Conservation (phyloP, 1,140 invertebrate species). For the Drosophila santomea region DNA sequence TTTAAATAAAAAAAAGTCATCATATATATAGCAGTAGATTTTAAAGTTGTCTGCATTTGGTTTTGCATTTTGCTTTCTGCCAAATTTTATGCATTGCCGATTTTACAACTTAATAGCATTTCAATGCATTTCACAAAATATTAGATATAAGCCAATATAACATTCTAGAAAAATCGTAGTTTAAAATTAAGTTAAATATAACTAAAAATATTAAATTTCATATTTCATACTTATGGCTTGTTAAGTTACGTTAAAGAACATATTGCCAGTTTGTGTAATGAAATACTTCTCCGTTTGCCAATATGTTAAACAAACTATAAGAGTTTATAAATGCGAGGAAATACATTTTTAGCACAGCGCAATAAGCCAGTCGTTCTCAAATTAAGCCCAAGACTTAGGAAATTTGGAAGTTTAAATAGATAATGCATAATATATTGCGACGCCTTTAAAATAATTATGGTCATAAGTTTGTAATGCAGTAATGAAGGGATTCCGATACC, state of each 20-base stretch:
- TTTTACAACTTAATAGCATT: slow-evolving; percentile 25
- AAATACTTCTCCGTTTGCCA: neutral
- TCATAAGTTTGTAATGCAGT: too few relatives aligned
- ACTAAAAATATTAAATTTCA: neutral
- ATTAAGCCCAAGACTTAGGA: too few relatives aligned
- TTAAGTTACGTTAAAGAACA: neutral
- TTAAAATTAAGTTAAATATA: slow-evolving; percentile 4
- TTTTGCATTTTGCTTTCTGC: slow-evolving; percentile 54
- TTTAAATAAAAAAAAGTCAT: slow-evolving; percentile 62
- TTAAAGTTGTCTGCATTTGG: slow-evolving; percentile 54
- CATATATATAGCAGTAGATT: slow-evolving; percentile 34
- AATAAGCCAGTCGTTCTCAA: too few relatives aligned
- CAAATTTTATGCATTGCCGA: slow-evolving; percentile 49
- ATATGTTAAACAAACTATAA: neutral
- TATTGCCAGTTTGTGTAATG: neutral
- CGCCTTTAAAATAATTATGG: too few relatives aligned
- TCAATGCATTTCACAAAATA: slow-evolving; percentile 43
- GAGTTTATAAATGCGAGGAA: neutral
- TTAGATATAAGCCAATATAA: slow-evolving; percentile 23
- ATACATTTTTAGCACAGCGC: too few relatives aligned
- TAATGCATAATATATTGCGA: too few relatives aligned
- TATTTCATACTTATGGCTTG: neutral
- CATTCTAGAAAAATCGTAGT: slow-evolving; percentile 10
- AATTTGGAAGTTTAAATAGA: too few relatives aligned
- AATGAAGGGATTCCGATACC: too few relatives aligned